Evolutionary conservation across 2,888 invertebrate genomes (phyloP).

Genomic region (Perizoma affinitatum): DNA sequence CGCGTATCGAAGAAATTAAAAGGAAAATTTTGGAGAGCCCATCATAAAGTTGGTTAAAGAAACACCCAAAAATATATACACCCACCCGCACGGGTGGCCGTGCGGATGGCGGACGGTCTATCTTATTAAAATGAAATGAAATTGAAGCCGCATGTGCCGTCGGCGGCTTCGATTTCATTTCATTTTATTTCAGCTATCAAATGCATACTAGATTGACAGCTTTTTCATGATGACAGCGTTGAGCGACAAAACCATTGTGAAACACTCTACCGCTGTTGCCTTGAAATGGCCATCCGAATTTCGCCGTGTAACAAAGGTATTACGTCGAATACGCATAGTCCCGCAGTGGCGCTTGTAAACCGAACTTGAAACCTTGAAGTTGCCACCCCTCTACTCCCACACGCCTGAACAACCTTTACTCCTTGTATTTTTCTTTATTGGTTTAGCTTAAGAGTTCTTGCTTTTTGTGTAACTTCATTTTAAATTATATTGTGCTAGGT

Average conservation of each 20-base stretch:
- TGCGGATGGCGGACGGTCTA: too few species aligned
- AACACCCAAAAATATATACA: conserved; percentile 9
- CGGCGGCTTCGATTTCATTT: not conserved
- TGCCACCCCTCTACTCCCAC: conserved; percentile 39
- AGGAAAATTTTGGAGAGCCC: not conserved
- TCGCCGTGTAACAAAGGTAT: conserved; percentile 47
- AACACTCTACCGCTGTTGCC: conserved; percentile 9
- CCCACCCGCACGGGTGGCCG: not conserved
- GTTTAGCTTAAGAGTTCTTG: conserved; percentile 32
- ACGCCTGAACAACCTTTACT: conserved; percentile 56
- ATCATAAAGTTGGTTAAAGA: conserved; percentile 11
- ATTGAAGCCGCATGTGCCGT: too few species aligned
- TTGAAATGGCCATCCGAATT: conserved; percentile 43
- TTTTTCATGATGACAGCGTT: not conserved
- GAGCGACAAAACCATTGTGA: not conserved
- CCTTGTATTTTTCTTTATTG: conserved; percentile 48
- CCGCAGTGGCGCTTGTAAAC: conserved; percentile 69
- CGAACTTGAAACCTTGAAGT: conserved; percentile 61
- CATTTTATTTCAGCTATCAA: conserved; percentile 1
- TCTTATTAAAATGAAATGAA: too few species aligned
- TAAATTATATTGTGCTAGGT: too few species aligned
- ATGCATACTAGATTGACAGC: not conserved
- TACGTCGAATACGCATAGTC: conserved; percentile 72
- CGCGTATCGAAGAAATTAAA: not conserved
- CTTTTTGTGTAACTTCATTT: conserved; percentile 25